These are phyloP conservation scores for Myiagra hebetior DNA, from an alignment of 2,113 vertebrate species.

Conservation along the genomic window DNA sequence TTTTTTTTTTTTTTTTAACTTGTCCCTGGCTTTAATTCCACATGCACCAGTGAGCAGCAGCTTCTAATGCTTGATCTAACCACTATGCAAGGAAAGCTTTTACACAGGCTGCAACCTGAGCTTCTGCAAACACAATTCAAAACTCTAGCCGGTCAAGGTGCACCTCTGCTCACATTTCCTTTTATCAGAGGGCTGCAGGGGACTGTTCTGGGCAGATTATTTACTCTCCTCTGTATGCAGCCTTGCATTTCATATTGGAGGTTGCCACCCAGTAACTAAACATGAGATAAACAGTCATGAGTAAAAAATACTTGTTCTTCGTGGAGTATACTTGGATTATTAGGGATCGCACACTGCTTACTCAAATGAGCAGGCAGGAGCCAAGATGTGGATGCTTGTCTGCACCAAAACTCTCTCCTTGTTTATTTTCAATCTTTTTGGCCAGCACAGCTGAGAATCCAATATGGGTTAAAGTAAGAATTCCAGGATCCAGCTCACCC, in stretches of 20 bases:
- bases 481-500: neutral
- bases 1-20: neutral
- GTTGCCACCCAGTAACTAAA: slow-evolving; percentile 16
- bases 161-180: slow-evolving; percentile 11
- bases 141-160: slow-evolving; percentile 41
- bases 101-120: slow-evolving; percentile 32
- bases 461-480: neutral
- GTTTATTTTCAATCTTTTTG: neutral
- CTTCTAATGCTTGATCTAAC: neutral
- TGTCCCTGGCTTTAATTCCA: slow-evolving; percentile 23
- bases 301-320: neutral
- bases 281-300: neutral
- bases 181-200: neutral
- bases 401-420: neutral
- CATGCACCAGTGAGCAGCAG: slow-evolving; percentile 10
- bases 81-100: neutral
- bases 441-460: neutral
- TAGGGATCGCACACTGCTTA: neutral
- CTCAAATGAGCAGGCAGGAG: neutral
- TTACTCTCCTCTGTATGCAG: neutral
- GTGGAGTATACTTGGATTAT: neutral
- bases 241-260: neutral
- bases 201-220: neutral
- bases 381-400: neutral
- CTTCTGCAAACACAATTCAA: slow-evolving; percentile 21